Evolutionary conservation across 2,888 invertebrate genomes (phyloP).

Genomic region (Synanthedon formicaeformis): DNA sequence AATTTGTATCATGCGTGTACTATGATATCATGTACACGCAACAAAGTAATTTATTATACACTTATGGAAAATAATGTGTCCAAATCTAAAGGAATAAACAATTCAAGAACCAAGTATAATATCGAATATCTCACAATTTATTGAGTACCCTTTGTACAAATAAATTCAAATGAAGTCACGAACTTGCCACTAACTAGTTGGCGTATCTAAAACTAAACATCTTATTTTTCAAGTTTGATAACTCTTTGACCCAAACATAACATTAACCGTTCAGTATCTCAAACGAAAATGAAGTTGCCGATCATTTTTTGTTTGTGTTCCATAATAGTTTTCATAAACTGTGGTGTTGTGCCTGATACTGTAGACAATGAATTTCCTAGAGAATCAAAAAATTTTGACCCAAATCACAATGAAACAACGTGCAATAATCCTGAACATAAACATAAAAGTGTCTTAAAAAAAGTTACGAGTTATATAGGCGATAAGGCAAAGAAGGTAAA

Average conservation of each 20-base stretch:
- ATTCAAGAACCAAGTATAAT: too few species aligned
- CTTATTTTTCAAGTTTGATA: neutral
- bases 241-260: neutral
- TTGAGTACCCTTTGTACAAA: too few species aligned
- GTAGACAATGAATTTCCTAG: neutral
- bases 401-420: too few species aligned
- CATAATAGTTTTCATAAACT: neutral
- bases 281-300: neutral
- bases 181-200: too few species aligned
- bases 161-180: too few species aligned
- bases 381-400: neutral
- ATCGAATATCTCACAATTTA: too few species aligned
- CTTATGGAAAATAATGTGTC: too few species aligned
- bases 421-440: neutral
- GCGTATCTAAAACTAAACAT: too few species aligned
- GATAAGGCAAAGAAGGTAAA: neutral
- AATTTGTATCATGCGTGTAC: too few species aligned
- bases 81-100: too few species aligned
- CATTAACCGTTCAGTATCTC: neutral
- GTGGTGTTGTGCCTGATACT: neutral
- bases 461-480: neutral
- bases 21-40: too few species aligned
- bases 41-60: too few species aligned
- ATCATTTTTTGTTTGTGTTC: neutral
- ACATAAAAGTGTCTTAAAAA: neutral